Evolutionary conservation across 2,888 invertebrate genomes (phyloP).

Genomic region (Cataglyphis cursor): DNA sequence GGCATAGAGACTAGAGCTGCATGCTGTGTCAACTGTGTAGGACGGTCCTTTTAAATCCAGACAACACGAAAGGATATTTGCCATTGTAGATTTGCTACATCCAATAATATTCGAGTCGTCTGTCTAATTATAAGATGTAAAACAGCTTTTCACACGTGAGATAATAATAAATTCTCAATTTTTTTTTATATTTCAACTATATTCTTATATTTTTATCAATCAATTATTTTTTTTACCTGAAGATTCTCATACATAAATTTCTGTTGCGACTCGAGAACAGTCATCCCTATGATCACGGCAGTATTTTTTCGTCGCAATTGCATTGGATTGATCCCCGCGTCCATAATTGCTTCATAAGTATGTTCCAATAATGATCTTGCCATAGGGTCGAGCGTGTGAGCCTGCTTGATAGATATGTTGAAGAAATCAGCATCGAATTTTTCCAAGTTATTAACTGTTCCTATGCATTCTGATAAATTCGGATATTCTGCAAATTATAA

Average conservation of each 20-base stretch:
- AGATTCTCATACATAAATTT: background rate
- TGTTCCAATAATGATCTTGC: slow-evolving; percentile 1
- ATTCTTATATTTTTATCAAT: background rate
- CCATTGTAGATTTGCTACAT: background rate
- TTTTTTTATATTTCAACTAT: background rate
- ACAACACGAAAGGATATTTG: background rate
- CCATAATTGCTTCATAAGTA: slow-evolving; percentile 14
- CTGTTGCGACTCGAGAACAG: background rate
- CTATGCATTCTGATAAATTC: background rate
- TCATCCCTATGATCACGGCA: background rate
- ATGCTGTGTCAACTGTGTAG: background rate
- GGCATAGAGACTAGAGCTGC: slow-evolving; percentile 1
- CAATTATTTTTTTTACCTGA: background rate
- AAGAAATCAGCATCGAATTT: slow-evolving; percentile 15
- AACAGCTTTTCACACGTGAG: background rate
- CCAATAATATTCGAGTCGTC: background rate
- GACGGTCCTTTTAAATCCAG: slow-evolving; percentile 4
- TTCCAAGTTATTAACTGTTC: background rate
- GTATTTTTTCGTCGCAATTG: background rate
- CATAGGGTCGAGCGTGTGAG: background rate
- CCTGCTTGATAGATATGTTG: background rate
- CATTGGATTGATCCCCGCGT: slow-evolving; percentile 7
- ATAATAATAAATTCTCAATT: background rate
- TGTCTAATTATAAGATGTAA: background rate
- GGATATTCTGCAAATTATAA: background rate